Conservation (phyloP, 2,797 vertebrate genomes). For the Chiroxiphia lanceolata region DNA sequence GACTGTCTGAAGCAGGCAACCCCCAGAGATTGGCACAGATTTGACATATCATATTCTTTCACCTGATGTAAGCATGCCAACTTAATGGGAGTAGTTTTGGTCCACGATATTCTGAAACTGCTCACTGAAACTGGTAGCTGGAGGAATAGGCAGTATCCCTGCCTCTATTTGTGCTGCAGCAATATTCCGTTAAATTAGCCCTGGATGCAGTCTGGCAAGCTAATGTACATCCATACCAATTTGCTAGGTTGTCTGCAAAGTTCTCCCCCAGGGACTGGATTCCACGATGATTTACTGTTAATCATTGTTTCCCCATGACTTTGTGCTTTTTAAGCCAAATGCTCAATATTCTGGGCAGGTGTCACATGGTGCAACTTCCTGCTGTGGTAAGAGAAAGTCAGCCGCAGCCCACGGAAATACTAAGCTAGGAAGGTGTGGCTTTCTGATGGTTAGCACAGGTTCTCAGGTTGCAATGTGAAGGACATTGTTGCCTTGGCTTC, state of each 20-base stretch:
- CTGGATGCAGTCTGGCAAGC: not conserved
- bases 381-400: slow-evolving; percentile 29
- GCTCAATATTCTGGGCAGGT: slow-evolving; percentile 16
- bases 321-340: slow-evolving; percentile 46
- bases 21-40: not conserved
- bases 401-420: not conserved
- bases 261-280: not conserved
- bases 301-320: slow-evolving; percentile 33
- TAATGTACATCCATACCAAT: slow-evolving; percentile 30
- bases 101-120: not conserved
- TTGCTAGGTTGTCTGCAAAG: slow-evolving; percentile 23
- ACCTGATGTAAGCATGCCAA: not conserved
- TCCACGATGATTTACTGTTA: not conserved
- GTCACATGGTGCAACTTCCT: not conserved
- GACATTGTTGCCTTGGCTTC: not conserved
- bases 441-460: not conserved
- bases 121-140: not conserved
- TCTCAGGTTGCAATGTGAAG: not conserved
- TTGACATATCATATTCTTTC: not conserved
- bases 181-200: not conserved
- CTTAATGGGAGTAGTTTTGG: not conserved
- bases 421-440: not conserved
- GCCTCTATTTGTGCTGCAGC: not conserved
- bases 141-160: not conserved
- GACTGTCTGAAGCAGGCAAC: not conserved